Conservation (phyloP, 1,140 invertebrate species). For the Lasioglossum baleicum region DNA sequence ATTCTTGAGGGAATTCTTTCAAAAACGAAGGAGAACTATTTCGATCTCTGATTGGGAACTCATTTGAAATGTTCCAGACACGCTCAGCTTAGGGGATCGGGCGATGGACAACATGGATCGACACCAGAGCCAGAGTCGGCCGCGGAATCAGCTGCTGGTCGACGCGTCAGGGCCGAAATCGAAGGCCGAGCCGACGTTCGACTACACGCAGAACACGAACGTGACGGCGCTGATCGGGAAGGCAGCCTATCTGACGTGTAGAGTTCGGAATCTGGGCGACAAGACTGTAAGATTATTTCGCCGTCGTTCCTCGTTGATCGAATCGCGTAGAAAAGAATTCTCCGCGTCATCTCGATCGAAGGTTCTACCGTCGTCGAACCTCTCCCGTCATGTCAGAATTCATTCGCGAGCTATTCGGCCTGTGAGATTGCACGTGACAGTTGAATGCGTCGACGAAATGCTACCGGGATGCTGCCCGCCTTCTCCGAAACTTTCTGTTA, state of each 20-base stretch:
- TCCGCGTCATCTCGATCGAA: too few species aligned
- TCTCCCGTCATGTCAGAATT: not conserved
- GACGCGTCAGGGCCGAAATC: conserved; percentile 68
- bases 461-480: not conserved
- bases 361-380: too few species aligned
- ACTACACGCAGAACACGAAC: conserved; percentile 87
- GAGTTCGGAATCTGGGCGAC: conserved; percentile 89
- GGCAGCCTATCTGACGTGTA: conserved; percentile 89
- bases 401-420: too few species aligned
- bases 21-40: too few species aligned
- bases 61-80: conserved; percentile 70
- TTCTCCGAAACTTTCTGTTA: not conserved
- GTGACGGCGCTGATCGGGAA: conserved; percentile 90
- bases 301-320: too few species aligned
- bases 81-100: conserved; percentile 76
- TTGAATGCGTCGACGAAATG: conserved; percentile 20
- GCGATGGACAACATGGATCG: conserved; percentile 73
- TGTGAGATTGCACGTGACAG: conserved; percentile 9
- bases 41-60: too few species aligned
- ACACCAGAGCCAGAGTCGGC: conserved; percentile 70
- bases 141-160: conserved; percentile 76
- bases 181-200: conserved; percentile 85
- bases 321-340: too few species aligned
- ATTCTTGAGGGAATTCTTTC: too few species aligned
- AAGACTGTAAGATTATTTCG: conserved; percentile 84